Conservation (phyloP, 2,888 invertebrate genomes). For the Hydriomena furcata region DNA sequence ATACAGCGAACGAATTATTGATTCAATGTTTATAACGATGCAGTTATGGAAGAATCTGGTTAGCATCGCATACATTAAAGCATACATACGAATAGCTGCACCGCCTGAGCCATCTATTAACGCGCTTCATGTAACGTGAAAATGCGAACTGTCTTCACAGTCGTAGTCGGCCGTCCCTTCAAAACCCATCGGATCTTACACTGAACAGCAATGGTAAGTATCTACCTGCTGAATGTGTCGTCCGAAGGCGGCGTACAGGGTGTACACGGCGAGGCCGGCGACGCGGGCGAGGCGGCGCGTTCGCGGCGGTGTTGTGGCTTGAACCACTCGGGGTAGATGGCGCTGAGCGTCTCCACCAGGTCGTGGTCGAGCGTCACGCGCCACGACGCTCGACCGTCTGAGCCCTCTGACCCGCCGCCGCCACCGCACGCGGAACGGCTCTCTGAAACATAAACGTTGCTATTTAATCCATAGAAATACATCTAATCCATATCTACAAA, state of each 20-base stretch:
- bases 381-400: constrained; percentile 91
- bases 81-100: too few species aligned
- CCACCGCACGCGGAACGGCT: constrained; percentile 89
- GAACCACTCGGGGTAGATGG: constrained; percentile 97
- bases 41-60: too few species aligned
- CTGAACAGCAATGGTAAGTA: constrained; percentile 8
- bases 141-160: too few species aligned
- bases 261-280: constrained; percentile 61
- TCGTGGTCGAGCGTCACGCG: constrained; percentile 96
- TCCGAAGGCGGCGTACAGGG: constrained; percentile 66
- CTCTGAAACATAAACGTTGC: constrained; percentile 80
- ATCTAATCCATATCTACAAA: too few species aligned
- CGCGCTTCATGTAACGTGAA: too few species aligned
- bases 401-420: constrained; percentile 88
- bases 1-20: too few species aligned
- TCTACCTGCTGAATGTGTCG: constrained; percentile 77
- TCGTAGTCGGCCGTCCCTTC: too few species aligned
- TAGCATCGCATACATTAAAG: too few species aligned
- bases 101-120: too few species aligned
- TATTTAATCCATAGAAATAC: background rate
- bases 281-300: constrained; percentile 64
- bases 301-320: constrained; percentile 81
- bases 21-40: too few species aligned
- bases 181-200: too few species aligned
- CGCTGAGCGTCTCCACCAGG: constrained; percentile 95